A percentile compares a stretch with the other conserved stretches of the same genome.
phyloP scores from a whole-genome alignment of 2,888 invertebrate genomes.

The Epistrophella euchroma region DNA sequence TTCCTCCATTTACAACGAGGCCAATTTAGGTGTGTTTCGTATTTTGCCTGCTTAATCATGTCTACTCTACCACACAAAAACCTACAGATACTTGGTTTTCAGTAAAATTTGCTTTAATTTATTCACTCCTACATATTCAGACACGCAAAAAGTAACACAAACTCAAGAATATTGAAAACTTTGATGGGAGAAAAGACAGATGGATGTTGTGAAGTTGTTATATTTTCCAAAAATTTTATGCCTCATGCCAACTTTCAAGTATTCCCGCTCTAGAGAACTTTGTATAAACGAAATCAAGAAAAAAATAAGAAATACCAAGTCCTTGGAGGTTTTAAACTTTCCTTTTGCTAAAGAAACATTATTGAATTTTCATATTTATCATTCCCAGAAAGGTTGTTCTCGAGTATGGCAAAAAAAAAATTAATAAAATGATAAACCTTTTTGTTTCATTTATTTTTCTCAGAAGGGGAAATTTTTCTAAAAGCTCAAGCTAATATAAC shows the following conservation, averaged over 20 bases:
- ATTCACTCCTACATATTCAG: conserved; percentile 58
- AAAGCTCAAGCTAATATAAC: not conserved
- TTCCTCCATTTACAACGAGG: not conserved
- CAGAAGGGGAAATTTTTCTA: not conserved
- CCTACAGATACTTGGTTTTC: not conserved
- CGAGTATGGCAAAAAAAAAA: not conserved
- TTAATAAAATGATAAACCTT: not conserved
- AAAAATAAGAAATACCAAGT: conserved; percentile 18
- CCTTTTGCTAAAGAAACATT: not conserved
- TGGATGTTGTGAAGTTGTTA: conserved; percentile 66
- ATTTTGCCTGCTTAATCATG: not conserved
- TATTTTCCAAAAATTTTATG: conserved; percentile 1
- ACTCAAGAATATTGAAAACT: conserved; percentile 64
- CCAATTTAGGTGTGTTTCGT: not conserved
- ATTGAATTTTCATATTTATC: conserved; percentile 8
- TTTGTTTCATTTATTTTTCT: not conserved
- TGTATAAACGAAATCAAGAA: not conserved
- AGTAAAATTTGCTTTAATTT: conserved; percentile 5
- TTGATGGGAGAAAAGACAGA: conserved; percentile 68
- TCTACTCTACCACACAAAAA: conserved; percentile 1
- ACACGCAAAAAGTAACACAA: conserved; percentile 61
- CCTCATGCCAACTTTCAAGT: not conserved
- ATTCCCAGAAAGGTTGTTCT: conserved; percentile 3
- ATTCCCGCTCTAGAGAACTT: not conserved
- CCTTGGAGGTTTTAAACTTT: conserved; percentile 16